Base-by-base conservation (phyloP, 2,888 invertebrate species). In the Drosophila neutralis region DNA sequence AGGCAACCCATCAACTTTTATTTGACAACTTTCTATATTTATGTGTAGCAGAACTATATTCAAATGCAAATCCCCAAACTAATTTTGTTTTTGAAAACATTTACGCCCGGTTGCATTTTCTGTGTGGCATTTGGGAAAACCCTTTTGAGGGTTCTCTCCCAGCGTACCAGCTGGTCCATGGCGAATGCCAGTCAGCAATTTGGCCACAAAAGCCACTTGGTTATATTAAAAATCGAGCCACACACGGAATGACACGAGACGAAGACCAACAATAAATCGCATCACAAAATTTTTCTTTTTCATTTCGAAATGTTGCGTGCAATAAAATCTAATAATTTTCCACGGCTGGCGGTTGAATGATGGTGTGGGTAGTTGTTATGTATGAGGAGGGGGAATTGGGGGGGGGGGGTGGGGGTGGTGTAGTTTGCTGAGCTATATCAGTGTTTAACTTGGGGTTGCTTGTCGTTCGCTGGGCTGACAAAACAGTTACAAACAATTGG, bases 1-100 rank as follows among this genome's bases (percentile, higher is more conserved):
- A 51, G 45, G 49, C 66, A 64, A 56, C 40, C 56, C 73, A 72
- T 68, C 78, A 82, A 79, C 79, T 87, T 83, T 83, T 84, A 78
- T 84, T 78, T 67, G 51, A 65, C 60, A 83, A 82, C 72, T 70
- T 66, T 78, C 64, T 49, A 45, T 61, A 56, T 51, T 51, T 59
- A 38, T 52, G 42, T 59, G 13, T 49, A 52, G 49, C 69, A 29
- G 48, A 68, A 68, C 68, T 63, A 62, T 69, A 89, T 89, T 87
- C 81, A 84, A 87, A 85, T 80, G 87, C 79, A 90, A 90, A 87
- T 90, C 82, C 91, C 91, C 66, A 81, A 90, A 82, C 90, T 89
- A 90, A 91, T 90, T 91, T 90, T 84, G 80, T 89, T 87, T 89
- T 75, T 63, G 70, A 82, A 82, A 85, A 85, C 81, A 90, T 90